A percentile compares a stretch with the other conserved stretches of the same genome.
phyloP scores from a whole-genome alignment of 2,797 vertebrate species.

The Rhynchotus rufescens region DNA sequence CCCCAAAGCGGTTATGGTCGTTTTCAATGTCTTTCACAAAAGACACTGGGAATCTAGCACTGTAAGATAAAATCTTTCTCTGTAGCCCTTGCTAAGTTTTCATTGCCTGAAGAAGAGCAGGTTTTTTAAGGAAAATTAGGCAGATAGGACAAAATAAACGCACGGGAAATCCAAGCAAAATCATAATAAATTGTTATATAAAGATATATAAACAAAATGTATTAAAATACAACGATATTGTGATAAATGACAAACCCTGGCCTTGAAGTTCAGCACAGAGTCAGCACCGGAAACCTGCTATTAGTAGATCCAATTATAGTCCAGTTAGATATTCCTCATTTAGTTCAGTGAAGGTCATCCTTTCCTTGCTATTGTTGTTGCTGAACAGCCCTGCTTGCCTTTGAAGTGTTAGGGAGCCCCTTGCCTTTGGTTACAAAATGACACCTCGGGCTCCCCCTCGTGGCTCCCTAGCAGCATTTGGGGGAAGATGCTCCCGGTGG shows the following conservation, averaged over 20 bases:
- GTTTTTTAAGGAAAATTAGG: neutral
- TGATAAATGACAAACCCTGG: neutral
- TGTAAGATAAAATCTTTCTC: neutral
- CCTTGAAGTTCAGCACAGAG: neutral
- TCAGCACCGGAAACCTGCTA: neutral
- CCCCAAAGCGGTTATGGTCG: neutral
- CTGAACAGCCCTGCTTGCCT: neutral
- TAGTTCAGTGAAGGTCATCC: neutral
- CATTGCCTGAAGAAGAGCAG: neutral
- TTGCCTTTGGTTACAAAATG: neutral
- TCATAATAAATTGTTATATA: too few species aligned
- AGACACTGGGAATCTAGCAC: neutral
- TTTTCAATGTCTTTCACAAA: neutral
- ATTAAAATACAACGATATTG: neutral
- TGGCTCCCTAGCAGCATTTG: neutral
- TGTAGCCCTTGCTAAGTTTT: neutral
- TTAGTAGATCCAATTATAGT: neutral
- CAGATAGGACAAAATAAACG: neutral
- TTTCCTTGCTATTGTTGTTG: neutral
- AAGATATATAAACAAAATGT: too few species aligned
- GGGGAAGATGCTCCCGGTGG: neutral
- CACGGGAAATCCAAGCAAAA: neutral
- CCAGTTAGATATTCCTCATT: neutral
- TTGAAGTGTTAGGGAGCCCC: neutral
- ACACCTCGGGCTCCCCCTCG: constrained; percentile 22